Conservation (phyloP, 2,888 invertebrate species). For the Chouioia cunea region DNA sequence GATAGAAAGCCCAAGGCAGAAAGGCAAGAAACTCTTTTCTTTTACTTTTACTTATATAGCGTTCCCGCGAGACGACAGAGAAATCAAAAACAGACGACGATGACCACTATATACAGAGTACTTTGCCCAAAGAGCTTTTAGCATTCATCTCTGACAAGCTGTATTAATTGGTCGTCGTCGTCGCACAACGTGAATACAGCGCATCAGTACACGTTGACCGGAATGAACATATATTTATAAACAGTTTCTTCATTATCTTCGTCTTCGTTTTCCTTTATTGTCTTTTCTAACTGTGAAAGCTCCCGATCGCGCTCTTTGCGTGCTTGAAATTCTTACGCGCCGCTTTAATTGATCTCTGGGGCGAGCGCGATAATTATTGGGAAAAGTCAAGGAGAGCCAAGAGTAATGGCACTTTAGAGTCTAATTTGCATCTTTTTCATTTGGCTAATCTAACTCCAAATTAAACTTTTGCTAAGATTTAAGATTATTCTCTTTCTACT, state of each 20-base stretch:
- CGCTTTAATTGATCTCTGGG: too few relatives aligned
- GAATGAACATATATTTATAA: slow-evolving; percentile 49
- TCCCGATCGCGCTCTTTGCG: too few relatives aligned
- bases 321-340: too few relatives aligned
- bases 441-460: too few relatives aligned
- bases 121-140: slow-evolving; percentile 56
- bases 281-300: neutral
- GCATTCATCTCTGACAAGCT: slow-evolving; percentile 57
- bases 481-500: too few relatives aligned
- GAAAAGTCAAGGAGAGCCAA: neutral
- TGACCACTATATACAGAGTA: neutral
- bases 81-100: slow-evolving; percentile 31
- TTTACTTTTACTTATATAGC: slow-evolving; percentile 26
- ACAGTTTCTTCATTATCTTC: slow-evolving; percentile 34
- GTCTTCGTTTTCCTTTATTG: slow-evolving; percentile 1
- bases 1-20: slow-evolving; percentile 11
- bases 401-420: neutral
- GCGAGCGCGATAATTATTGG: too few relatives aligned
- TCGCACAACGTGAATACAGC: neutral
- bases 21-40: slow-evolving; percentile 28
- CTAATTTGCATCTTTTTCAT: too few relatives aligned
- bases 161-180: slow-evolving; percentile 54
- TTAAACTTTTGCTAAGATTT: too few relatives aligned
- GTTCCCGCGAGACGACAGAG: slow-evolving; percentile 30
- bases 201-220: slow-evolving; percentile 7